Percentiles rank a stretch among this genome's conserved stretches.
phyloP scores from a whole-genome alignment of 2,113 vertebrate species.

The Protomyctophum bolini region DNA sequence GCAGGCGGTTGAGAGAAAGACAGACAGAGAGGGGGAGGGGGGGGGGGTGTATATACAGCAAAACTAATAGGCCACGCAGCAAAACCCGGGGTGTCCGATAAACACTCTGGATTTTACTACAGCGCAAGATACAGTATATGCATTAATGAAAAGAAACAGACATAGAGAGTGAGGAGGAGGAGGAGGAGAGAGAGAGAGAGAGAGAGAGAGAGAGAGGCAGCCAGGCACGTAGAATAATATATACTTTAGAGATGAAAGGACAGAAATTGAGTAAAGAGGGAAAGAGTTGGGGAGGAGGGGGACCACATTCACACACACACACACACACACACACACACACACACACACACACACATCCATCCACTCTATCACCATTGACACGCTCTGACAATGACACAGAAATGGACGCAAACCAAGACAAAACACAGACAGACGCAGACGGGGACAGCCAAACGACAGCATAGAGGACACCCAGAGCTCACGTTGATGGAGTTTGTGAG shows the following conservation, averaged over 20 bases:
- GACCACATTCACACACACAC: conserved; percentile 37
- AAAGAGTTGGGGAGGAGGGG: conserved; percentile 33
- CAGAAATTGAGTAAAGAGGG: conserved; percentile 45
- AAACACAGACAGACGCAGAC: too few relatives aligned
- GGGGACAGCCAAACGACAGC: too few relatives aligned
- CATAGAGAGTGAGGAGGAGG: background rate
- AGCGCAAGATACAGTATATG: too few relatives aligned
- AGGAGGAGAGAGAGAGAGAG: conserved; percentile 1
- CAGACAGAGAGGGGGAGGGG: background rate
- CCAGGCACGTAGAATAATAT: conserved; percentile 14
- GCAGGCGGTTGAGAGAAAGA: background rate
- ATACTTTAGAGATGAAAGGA: conserved; percentile 47
- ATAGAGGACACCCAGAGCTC: too few relatives aligned
- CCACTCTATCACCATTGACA: background rate
- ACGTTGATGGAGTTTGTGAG: too few relatives aligned
- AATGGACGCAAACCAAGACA: background rate
- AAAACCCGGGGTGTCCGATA: too few relatives aligned
- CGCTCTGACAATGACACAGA: background rate
- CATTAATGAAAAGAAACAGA: background rate
- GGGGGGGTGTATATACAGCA: background rate
- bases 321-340: conserved; percentile 1
- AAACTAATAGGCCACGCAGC: background rate
- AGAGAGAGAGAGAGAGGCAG: conserved; percentile 22
- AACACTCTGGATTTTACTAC: too few relatives aligned
- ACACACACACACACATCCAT: background rate